Percentiles rank a stretch among this genome's conserved stretches.
Conservation (phyloP, 2,113 vertebrate genomes). For the Spizaetus ornatus region DNA sequence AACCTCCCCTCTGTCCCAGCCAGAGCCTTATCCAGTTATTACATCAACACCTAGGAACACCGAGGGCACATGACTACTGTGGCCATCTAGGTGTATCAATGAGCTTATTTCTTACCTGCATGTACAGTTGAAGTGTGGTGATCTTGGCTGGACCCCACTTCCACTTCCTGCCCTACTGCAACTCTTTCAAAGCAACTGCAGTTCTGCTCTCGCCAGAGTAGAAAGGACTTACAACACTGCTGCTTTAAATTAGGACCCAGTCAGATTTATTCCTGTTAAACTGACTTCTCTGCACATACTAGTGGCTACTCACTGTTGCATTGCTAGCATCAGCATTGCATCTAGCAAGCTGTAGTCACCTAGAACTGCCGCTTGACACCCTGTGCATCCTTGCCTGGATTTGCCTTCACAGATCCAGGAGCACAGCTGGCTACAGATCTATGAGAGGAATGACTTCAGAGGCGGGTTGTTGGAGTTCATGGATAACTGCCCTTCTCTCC, state of each 20-base stretch:
- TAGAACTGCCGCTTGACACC: background rate
- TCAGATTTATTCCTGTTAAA: background rate
- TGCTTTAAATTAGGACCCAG: background rate
- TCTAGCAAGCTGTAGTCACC: background rate
- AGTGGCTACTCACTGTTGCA: background rate
- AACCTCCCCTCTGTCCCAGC: background rate
- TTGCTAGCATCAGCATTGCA: background rate
- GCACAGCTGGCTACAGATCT: constrained; percentile 66
- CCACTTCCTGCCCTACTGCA: background rate
- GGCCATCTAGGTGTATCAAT: background rate
- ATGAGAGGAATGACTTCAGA: constrained; percentile 68
- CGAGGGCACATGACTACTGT: background rate
- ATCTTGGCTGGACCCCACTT: background rate
- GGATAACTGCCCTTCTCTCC: constrained; percentile 74
- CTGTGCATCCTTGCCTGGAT: background rate
- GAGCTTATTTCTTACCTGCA: background rate
- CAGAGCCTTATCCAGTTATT: background rate
- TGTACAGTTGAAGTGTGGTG: background rate
- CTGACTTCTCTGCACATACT: background rate
- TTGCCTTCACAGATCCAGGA: background rate
- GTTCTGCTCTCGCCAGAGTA: background rate
- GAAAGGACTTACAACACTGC: background rate
- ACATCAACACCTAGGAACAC: background rate
- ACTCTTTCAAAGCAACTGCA: background rate
- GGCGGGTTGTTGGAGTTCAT: constrained; percentile 72